Base-by-base conservation (phyloP, 1,140 invertebrate genomes). In the Rhopalosiphum padi region DNA sequence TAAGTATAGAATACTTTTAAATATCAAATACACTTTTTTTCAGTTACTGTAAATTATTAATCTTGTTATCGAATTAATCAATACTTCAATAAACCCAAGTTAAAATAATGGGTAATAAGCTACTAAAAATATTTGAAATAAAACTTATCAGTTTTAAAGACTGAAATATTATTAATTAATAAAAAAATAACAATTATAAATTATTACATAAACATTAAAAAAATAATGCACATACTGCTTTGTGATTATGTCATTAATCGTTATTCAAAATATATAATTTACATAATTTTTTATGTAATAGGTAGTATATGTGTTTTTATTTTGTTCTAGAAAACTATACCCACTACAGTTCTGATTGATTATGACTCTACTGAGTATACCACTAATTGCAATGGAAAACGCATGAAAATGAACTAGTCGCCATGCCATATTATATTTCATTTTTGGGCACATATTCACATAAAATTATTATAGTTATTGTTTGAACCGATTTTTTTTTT, bases 1-100 rank as follows among this genome's bases (percentile, higher is more conserved):
- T 97, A 95, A 96, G 96, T 95, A 53, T 53, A 55, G 21, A 55
- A 90, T 43, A 43, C 15, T 68, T 55, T 51, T 51, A 51, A 51
- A 51, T 51, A 51, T 18, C 48, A 18, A 51, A 60, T 60, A 11
- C 9, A 11, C 8, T 55, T 15, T 68, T 60, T 77, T 77, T 77
- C 11, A 18, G 11, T n/a, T 6, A 77, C 30, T n/a, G 18, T 51
- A 51, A 51, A 51, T 51, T 0, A 51, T 77, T 30, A 25, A n/a
- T 68, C 11, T 53, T 51, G 48, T 51, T 53, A 53, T 53, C 23
- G 53, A 53, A 25, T 55, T 9, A 51, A 2, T 9, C 0, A 30
- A 2, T 60, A 30, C 30, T 60, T 60, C 25, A 30, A 60, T 30
- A 60, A 30, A 60, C 3, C 30, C 0, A 60, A 30, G 25, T 25